Evolutionary conservation across 2,888 invertebrate genomes (phyloP).

Genomic region (Rambutsinella grinnellia): DNA sequence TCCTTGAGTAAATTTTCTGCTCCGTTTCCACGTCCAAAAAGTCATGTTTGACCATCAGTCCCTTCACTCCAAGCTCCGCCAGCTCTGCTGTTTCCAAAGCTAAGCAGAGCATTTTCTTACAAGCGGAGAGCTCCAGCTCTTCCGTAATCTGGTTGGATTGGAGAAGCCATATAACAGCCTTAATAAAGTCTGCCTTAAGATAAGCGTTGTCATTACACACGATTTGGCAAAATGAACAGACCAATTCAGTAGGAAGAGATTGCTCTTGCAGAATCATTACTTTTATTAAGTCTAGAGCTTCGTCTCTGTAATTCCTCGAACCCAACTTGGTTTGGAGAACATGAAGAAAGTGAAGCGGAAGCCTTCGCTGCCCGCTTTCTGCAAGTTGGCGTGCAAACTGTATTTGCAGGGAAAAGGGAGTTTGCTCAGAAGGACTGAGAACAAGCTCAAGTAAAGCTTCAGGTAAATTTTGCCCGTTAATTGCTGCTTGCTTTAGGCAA

Average conservation of each 20-base stretch:
- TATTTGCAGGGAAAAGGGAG: not conserved
- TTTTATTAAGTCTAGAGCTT: not conserved
- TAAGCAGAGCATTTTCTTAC: not conserved
- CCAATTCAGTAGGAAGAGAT: not conserved
- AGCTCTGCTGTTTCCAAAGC: not conserved
- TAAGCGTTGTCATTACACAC: constrained; percentile 2
- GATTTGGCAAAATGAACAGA: not conserved
- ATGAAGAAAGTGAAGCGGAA: not conserved
- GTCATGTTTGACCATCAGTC: constrained; percentile 1
- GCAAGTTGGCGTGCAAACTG: constrained; percentile 4
- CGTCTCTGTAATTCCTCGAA: too few species aligned
- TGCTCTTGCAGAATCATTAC: constrained; percentile 9
- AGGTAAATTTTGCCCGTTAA: constrained; percentile 20
- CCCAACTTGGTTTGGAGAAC: not conserved
- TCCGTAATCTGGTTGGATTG: not conserved
- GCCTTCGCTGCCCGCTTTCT: not conserved
- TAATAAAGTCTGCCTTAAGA: not conserved
- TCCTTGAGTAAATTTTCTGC: not conserved
- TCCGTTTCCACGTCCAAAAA: not conserved
- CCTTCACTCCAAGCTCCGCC: not conserved
- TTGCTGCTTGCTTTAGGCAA: constrained; percentile 2
- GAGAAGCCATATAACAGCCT: not conserved
- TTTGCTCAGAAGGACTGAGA: not conserved
- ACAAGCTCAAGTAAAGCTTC: not conserved
- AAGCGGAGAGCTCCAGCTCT: not conserved